Evolutionary conservation across 2,888 invertebrate species (phyloP).

Genomic region (Chrysotoxum bicinctum): DNA sequence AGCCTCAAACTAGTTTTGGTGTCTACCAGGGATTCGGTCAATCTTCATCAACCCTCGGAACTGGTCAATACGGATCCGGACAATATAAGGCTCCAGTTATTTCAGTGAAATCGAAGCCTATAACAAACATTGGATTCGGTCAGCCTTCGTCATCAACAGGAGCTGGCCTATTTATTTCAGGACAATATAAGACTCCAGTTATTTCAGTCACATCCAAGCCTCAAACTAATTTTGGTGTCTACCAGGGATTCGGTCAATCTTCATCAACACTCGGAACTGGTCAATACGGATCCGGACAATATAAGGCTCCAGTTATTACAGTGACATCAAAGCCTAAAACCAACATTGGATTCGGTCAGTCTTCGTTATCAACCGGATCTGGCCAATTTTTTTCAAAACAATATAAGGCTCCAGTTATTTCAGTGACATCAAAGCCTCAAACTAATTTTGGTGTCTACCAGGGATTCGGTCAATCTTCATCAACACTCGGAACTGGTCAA

Average conservation of each 20-base stretch:
- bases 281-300: not conserved
- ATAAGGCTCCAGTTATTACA: not conserved
- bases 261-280: not conserved
- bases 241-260: not conserved
- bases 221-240: not conserved
- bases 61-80: not conserved
- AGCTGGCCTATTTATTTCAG: not conserved
- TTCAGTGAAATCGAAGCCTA: conserved; percentile 18
- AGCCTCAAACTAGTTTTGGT: not conserved
- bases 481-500: not conserved
- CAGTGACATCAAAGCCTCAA: not conserved
- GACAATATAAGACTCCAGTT: not conserved
- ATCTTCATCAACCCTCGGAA: not conserved
- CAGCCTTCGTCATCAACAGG: not conserved
- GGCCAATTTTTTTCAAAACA: not conserved
- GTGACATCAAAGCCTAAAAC: not conserved
- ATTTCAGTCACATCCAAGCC: not conserved
- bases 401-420: not conserved
- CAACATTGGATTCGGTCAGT: not conserved
- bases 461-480: not conserved
- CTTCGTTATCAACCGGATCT: not conserved
- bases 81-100: not conserved
- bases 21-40: not conserved
- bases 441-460: not conserved
- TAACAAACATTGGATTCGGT: not conserved